Conservation (phyloP, 2,113 vertebrate genomes). For the Trogon melanurus region DNA sequence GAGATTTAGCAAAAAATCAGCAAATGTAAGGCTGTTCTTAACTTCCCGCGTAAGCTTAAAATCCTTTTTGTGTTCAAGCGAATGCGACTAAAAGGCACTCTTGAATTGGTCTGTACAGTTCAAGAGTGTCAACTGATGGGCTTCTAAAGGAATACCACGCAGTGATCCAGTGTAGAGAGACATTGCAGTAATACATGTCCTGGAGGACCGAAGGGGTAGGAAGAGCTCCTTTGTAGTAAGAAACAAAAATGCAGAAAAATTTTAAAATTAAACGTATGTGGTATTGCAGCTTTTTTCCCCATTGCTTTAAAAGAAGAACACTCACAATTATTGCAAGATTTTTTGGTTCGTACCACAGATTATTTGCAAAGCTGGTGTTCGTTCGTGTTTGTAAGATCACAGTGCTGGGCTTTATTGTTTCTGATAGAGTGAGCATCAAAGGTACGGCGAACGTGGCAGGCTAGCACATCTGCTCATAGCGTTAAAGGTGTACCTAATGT, state of each 20-base stretch:
- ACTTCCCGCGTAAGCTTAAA: not conserved
- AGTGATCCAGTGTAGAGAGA: not conserved
- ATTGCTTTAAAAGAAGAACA: not conserved
- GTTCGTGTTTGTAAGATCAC: not conserved
- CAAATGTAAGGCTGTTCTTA: not conserved
- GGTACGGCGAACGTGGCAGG: constrained; percentile 4
- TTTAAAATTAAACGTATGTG: not conserved
- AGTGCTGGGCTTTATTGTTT: constrained; percentile 44
- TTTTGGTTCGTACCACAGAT: not conserved
- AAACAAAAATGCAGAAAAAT: not conserved
- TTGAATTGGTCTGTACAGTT: not conserved
- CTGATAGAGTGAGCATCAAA: constrained; percentile 39
- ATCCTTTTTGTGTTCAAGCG: not conserved
- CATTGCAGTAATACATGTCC: not conserved
- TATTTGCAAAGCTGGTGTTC: not conserved
- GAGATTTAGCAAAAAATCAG: not conserved
- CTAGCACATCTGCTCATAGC: not conserved
- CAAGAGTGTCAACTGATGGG: not conserved
- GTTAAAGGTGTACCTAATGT: not conserved
- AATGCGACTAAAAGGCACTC: not conserved
- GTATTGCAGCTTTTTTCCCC: not conserved
- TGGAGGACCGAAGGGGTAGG: not conserved
- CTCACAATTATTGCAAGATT: not conserved
- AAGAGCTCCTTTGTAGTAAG: not conserved
- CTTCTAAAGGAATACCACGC: not conserved